These are phyloP conservation scores for Bryconaethiops microstoma DNA, from an alignment of 2,797 vertebrate species.

Conservation along the genomic window DNA sequence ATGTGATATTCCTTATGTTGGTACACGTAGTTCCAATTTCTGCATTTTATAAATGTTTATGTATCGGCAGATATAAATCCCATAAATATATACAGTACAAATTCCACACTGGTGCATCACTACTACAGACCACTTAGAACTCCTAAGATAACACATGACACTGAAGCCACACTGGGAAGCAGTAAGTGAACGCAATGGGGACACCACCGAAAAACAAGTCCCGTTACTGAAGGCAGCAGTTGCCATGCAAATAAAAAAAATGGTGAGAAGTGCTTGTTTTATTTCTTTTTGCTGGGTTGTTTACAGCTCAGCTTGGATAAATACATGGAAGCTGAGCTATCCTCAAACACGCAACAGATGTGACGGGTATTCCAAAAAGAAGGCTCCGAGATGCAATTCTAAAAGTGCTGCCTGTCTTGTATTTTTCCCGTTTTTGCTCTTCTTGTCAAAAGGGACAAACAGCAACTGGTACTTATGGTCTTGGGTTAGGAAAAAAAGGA, in stretches of 20 bases:
- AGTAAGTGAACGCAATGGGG: background rate
- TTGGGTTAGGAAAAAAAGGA: background rate
- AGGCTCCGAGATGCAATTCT: conserved; percentile 22
- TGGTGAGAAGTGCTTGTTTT: background rate
- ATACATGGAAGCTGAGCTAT: conserved; percentile 20
- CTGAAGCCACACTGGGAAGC: background rate
- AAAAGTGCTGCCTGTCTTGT: conserved; percentile 16
- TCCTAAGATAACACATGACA: conserved; percentile 35
- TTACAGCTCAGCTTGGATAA: conserved; percentile 33
- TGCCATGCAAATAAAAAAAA: background rate
- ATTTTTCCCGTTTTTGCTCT: conserved; percentile 19
- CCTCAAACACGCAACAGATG: conserved; percentile 33
- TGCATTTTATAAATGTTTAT: too few relatives aligned
- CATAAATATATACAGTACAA: too few relatives aligned
- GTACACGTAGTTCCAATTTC: too few relatives aligned
- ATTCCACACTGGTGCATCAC: too few relatives aligned
- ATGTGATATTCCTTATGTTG: too few relatives aligned
- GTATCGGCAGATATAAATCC: too few relatives aligned
- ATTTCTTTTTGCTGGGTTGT: conserved; percentile 35
- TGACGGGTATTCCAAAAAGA: conserved; percentile 25
- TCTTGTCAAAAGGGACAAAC: conserved; percentile 33
- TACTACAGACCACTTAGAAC: conserved; percentile 37
- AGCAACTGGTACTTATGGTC: conserved; percentile 28
- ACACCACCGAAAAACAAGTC: background rate
- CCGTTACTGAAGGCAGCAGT: background rate